Conservation (phyloP, 2,888 invertebrate genomes). For the Meghimatium bilineatum region DNA sequence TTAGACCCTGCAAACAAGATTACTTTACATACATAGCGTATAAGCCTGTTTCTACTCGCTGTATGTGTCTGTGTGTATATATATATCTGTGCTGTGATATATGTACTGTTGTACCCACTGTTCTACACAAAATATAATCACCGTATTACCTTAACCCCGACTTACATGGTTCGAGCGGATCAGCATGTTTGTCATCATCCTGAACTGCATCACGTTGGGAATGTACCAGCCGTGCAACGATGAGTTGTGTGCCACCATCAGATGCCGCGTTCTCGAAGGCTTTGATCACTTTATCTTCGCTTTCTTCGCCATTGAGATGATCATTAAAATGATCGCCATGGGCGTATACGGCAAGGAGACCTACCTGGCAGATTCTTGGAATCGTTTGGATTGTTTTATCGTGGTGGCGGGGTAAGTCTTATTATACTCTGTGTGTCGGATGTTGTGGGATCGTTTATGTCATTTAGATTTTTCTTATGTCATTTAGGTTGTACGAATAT, state of each 20-base stretch:
- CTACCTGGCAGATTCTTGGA: conserved; percentile 99
- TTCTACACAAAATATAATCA: no score
- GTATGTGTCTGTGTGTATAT: no score
- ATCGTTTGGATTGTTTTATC: conserved; percentile 97
- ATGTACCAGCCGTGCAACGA: conserved; percentile 99
- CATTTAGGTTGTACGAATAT: no score
- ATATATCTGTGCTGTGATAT: no score
- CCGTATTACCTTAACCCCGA: conserved; percentile 69
- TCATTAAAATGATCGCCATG: conserved; percentile 99
- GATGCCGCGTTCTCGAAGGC: conserved; percentile 83
- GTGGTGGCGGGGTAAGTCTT: conserved; percentile 92
- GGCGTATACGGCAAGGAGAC: conserved; percentile 91
- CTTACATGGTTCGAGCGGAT: conserved; percentile 97
- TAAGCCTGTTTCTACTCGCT: no score
- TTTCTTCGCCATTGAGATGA: conserved; percentile 98
- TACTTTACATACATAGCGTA: no score
- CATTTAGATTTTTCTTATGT: neutral
- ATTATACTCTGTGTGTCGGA: neutral
- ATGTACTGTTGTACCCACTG: no score
- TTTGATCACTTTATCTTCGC: conserved; percentile 99
- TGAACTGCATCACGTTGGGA: conserved; percentile 98
- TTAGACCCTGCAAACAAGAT: no score
- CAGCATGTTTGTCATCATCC: conserved; percentile 97
- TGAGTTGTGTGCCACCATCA: conserved; percentile 81
- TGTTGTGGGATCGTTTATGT: neutral